phyloP scores from a whole-genome alignment of 1,140 invertebrate species.

The Drosophila subobscura region DNA sequence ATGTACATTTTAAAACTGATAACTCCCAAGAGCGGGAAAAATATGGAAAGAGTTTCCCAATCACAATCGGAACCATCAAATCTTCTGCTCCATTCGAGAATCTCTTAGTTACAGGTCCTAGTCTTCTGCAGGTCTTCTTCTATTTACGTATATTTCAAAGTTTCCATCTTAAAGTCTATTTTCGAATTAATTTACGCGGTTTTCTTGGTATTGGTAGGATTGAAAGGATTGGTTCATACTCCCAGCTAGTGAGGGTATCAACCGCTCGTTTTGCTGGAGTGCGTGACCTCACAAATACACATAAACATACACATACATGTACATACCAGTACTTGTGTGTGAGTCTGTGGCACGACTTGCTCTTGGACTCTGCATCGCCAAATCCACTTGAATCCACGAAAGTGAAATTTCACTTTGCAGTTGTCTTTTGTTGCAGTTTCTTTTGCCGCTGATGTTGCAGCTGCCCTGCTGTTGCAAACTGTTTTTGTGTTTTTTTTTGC shows the following conservation, averaged over 20 bases:
- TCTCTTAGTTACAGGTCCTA: no score
- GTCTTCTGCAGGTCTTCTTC: no score
- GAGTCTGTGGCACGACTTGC: constrained; percentile 36
- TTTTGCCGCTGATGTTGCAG: constrained; percentile 12
- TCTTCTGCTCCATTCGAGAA: no score
- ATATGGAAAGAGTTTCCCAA: no score
- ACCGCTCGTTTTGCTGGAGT: constrained; percentile 34
- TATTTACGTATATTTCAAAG: no score
- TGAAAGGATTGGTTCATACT: no score
- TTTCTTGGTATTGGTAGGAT: no score
- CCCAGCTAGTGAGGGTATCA: constrained; percentile 6
- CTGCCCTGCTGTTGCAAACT: constrained; percentile 3
- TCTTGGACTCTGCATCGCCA: constrained; percentile 25
- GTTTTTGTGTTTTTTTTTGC: constrained; percentile 1
- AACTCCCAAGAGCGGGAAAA: no score
- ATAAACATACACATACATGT: neutral
- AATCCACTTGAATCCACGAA: constrained; percentile 66
- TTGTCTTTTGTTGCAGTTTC: constrained; percentile 12
- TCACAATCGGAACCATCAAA: no score
- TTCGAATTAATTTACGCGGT: no score
- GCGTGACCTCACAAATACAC: constrained; percentile 64
- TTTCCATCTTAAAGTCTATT: no score
- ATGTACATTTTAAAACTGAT: no score
- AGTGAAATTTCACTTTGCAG: constrained; percentile 75
- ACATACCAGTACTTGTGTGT: constrained; percentile 6